phyloP scores from a whole-genome alignment of 2,797 vertebrate species.

The Danio choprae region DNA sequence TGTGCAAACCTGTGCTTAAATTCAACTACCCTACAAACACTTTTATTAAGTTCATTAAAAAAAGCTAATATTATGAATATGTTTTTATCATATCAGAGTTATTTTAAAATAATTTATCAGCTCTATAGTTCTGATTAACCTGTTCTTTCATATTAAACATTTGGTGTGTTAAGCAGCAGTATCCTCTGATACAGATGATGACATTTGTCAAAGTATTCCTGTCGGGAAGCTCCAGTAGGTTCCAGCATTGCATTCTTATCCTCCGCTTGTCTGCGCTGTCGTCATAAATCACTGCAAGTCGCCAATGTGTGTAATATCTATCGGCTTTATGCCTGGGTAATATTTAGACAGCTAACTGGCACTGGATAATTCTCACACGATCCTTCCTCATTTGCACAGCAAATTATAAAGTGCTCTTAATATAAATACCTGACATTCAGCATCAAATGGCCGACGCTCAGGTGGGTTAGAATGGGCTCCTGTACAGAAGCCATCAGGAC shows the following conservation, averaged over 20 bases:
- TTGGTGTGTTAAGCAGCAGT: not conserved
- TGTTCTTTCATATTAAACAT: not conserved
- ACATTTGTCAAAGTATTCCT: not conserved
- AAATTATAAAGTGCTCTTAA: not conserved
- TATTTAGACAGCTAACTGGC: conserved; percentile 30
- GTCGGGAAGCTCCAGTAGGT: not conserved
- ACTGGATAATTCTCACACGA: conserved; percentile 2
- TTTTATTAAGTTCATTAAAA: too few species aligned
- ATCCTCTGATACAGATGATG: not conserved
- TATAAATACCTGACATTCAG: not conserved
- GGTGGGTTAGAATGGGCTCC: conserved; percentile 43
- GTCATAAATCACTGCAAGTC: conserved; percentile 32
- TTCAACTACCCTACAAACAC: too few species aligned
- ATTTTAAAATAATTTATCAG: not conserved
- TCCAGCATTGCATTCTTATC: not conserved
- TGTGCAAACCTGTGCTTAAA: too few species aligned
- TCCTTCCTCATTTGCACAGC: conserved; percentile 19
- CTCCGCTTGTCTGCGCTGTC: not conserved
- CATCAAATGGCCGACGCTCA: conserved; percentile 3
- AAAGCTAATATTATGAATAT: too few species aligned
- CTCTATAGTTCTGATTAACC: not conserved
- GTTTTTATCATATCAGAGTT: too few species aligned
- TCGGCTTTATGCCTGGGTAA: conserved; percentile 7
- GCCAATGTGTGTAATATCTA: conserved; percentile 28
- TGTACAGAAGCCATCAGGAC: conserved; percentile 47